Percentiles rank a stretch among this genome's conserved stretches.
phyloP scores from a whole-genome alignment of 1,140 invertebrate species.

The Plectrocnemia conspersa region DNA sequence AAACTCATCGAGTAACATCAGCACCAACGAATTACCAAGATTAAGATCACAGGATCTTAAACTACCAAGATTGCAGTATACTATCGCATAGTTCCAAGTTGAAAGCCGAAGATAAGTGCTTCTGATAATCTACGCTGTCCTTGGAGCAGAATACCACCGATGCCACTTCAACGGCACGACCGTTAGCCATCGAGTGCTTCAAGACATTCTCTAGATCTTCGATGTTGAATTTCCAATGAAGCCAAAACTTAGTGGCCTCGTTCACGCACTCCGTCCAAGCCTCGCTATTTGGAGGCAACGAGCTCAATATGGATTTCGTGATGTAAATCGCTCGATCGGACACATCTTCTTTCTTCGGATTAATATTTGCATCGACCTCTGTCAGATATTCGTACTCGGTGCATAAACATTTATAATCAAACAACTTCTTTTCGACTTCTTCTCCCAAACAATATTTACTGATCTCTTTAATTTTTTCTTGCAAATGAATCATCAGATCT shows the following conservation, averaged over 20 bases:
- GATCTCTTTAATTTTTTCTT: not conserved
- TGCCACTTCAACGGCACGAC: slow-evolving; percentile 20
- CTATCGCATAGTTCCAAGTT: slow-evolving; percentile 31
- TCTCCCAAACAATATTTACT: not conserved
- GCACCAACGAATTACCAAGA: no score
- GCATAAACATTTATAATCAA: slow-evolving; percentile 1
- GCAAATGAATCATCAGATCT: not conserved
- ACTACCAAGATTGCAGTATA: slow-evolving; percentile 28
- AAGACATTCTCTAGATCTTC: slow-evolving; percentile 47
- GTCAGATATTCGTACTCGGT: not conserved
- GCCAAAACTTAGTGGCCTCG: slow-evolving; percentile 48
- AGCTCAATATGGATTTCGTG: slow-evolving; percentile 20
- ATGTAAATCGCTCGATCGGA: slow-evolving; percentile 9
- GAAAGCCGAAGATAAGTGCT: slow-evolving; percentile 24
- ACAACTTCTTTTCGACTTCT: not conserved
- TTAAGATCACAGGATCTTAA: no score
- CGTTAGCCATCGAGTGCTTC: slow-evolving; percentile 43
- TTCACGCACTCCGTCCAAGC: slow-evolving; percentile 29
- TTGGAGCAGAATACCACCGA: slow-evolving; percentile 31
- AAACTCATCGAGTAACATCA: no score
- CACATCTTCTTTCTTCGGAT: slow-evolving; percentile 5
- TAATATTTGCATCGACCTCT: not conserved
- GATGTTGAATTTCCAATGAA: slow-evolving; percentile 46
- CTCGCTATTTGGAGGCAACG: slow-evolving; percentile 13
- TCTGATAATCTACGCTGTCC: slow-evolving; percentile 31